phyloP scores from a whole-genome alignment of 2,797 vertebrate genomes.

The Dicrostonyx torquatus region DNA sequence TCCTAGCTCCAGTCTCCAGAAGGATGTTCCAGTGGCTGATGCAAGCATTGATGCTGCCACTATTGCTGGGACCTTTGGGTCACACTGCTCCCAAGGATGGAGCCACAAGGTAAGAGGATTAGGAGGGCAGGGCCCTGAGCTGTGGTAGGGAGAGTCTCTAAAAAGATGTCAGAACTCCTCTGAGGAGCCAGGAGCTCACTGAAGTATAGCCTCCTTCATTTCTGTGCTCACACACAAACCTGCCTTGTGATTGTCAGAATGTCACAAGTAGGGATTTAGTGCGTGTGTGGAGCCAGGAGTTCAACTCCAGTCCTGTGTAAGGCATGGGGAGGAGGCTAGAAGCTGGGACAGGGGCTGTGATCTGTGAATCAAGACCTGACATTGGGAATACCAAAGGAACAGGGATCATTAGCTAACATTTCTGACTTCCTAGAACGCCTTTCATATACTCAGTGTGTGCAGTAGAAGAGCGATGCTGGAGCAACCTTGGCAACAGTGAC shows the following conservation, averaged over 20 bases:
- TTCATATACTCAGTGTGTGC: background rate
- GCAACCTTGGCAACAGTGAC: background rate
- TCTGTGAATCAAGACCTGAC: background rate
- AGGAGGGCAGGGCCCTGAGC: background rate
- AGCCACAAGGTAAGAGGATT: conserved; percentile 45
- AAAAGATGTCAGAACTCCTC: background rate
- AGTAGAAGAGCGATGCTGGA: background rate
- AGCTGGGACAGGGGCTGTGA: background rate
- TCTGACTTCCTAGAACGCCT: background rate
- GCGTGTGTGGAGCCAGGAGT: background rate
- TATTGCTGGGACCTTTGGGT: conserved; percentile 34
- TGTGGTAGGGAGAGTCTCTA: rapidly evolving
- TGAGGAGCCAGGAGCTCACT: background rate
- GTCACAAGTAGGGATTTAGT: background rate
- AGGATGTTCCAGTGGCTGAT: conserved; percentile 55
- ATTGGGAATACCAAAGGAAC: background rate
- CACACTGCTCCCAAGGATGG: conserved; percentile 77
- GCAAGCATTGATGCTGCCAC: conserved; percentile 15
- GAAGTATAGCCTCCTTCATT: background rate
- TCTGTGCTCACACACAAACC: background rate
- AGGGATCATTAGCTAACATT: background rate
- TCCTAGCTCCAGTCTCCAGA: conserved; percentile 22
- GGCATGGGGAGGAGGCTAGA: background rate
- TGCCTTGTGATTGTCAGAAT: background rate
- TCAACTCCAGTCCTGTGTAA: background rate